A percentile compares a stretch with the other conserved stretches of the same genome.
phyloP scores from a whole-genome alignment of 2,888 invertebrate genomes.

The Aplocera efformata region DNA sequence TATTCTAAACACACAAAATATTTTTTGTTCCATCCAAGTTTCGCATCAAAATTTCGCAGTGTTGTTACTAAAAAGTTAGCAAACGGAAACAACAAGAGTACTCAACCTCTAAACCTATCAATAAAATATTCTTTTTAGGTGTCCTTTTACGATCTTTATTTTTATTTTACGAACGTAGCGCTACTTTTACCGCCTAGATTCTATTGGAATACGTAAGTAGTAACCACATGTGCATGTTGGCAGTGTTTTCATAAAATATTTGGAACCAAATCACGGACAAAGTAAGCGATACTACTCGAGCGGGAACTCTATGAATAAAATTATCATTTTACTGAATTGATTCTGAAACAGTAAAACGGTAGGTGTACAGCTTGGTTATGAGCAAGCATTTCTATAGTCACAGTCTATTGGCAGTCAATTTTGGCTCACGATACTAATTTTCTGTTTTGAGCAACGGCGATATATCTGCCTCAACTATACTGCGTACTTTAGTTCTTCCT shows the following conservation, averaged over 20 bases:
- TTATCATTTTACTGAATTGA: slow-evolving; percentile 78
- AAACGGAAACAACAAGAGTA: too few relatives aligned
- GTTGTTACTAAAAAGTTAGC: too few relatives aligned
- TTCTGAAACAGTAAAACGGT: slow-evolving; percentile 72
- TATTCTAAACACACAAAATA: too few relatives aligned
- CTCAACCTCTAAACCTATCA: too few relatives aligned
- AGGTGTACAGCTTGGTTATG: slow-evolving; percentile 61
- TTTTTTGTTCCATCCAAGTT: too few relatives aligned
- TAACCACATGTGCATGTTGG: slow-evolving; percentile 29
- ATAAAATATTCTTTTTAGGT: too few relatives aligned
- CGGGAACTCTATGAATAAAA: slow-evolving; percentile 79
- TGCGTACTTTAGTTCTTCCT: too few relatives aligned
- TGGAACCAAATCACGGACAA: slow-evolving; percentile 73
- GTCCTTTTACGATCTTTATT: too few relatives aligned
- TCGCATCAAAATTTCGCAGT: too few relatives aligned
- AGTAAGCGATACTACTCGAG: slow-evolving; percentile 76
- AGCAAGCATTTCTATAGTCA: slow-evolving; percentile 27
- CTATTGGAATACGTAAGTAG: slow-evolving; percentile 31
- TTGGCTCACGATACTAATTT: not conserved
- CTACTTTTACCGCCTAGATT: slow-evolving; percentile 1
- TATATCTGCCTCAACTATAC: not conserved
- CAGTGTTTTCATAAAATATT: slow-evolving; percentile 65
- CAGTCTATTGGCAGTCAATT: not conserved
- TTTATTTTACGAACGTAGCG: too few relatives aligned
- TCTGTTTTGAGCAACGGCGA: not conserved